phyloP scores from a whole-genome alignment of 2,888 invertebrate genomes.

The Euproctis similis region DNA sequence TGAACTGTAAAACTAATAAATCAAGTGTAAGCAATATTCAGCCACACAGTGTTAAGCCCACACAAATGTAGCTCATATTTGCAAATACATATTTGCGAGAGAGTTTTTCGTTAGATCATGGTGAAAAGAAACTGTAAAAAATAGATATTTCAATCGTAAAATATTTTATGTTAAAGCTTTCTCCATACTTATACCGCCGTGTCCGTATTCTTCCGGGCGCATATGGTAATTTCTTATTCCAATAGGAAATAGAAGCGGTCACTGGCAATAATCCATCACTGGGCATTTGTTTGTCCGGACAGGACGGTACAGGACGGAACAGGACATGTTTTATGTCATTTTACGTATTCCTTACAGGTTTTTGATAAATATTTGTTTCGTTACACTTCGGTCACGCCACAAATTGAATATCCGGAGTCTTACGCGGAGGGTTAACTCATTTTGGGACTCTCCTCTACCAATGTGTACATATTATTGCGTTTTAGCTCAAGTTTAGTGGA shows the following conservation, averaged over 20 bases:
- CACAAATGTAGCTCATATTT: no score
- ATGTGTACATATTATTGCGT: conserved; percentile 30
- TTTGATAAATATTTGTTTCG: conserved; percentile 75
- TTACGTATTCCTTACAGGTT: conserved; percentile 74
- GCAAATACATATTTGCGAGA: no score
- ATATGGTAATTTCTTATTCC: conserved; percentile 76
- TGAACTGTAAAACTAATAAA: no score
- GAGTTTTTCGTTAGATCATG: neutral
- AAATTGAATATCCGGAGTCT: conserved; percentile 68
- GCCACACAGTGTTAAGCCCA: no score
- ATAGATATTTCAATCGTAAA: no score
- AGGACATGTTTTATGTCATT: conserved; percentile 68
- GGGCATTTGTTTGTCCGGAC: conserved; percentile 53
- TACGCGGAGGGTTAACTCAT: conserved; percentile 35
- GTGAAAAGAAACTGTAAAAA: no score
- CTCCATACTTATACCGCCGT: conserved; percentile 31
- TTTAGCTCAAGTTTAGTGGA: no score
- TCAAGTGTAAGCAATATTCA: no score
- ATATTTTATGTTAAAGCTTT: conserved; percentile 13
- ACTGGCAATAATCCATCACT: conserved; percentile 74
- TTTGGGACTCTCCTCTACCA: conserved; percentile 59
- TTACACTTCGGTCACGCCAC: conserved; percentile 62
- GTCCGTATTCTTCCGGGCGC: conserved; percentile 48
- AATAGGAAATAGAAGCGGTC: conserved; percentile 75
- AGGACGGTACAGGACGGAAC: no score